phyloP scores from a whole-genome alignment of 1,140 invertebrate species.

The Halesus radiatus region DNA sequence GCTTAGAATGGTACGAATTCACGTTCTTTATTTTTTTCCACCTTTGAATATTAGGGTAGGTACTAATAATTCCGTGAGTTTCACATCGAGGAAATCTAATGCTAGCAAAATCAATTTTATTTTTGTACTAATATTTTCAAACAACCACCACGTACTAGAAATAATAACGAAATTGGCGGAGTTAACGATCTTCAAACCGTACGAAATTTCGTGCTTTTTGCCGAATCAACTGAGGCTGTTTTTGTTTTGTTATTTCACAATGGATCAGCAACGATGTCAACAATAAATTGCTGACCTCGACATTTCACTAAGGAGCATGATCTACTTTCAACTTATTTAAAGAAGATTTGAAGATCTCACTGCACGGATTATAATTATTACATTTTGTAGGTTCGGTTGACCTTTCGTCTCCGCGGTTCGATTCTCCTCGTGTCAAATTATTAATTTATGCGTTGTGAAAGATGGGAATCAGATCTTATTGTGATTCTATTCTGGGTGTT shows the following conservation, averaged over 20 bases:
- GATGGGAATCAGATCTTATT: background rate
- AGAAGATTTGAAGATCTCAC: conserved; percentile 5
- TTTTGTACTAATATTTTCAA: too few species aligned
- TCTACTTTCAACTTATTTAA: conserved; percentile 46
- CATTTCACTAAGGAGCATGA: conserved; percentile 46
- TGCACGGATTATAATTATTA: background rate
- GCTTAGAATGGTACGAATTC: too few species aligned
- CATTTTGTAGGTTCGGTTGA: background rate
- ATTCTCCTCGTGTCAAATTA: conserved; percentile 5
- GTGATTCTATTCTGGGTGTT: too few species aligned
- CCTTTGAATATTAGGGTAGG: too few species aligned
- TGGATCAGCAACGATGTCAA: conserved; percentile 42
- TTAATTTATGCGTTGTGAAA: conserved; percentile 5
- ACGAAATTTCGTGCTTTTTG: background rate
- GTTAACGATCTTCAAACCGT: too few species aligned
- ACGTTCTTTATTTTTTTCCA: too few species aligned
- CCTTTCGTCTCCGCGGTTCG: conserved; percentile 1
- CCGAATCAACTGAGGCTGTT: conserved; percentile 11
- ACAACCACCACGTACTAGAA: too few species aligned
- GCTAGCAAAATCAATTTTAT: too few species aligned
- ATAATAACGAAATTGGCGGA: too few species aligned
- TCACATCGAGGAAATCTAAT: too few species aligned
- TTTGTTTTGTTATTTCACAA: background rate
- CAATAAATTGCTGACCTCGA: conserved; percentile 49
- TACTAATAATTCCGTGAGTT: too few species aligned